phyloP scores from a whole-genome alignment of 2,113 vertebrate genomes.

The Murina feae region DNA sequence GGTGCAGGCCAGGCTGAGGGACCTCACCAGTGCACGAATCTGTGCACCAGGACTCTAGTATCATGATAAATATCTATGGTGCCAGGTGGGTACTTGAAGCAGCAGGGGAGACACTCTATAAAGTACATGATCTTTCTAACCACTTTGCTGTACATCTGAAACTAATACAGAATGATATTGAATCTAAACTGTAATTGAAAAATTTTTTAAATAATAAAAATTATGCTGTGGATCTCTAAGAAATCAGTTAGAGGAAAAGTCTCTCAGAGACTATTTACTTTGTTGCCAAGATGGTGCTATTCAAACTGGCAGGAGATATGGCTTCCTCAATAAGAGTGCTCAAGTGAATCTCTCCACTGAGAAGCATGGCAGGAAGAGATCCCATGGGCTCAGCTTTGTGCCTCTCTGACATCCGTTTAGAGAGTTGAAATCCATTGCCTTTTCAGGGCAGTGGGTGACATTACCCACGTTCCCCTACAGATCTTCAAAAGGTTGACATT shows the following conservation, averaged over 20 bases:
- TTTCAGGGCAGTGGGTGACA: constrained; percentile 53
- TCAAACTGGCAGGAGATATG: neutral
- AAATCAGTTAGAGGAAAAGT: neutral
- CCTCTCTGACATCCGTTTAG: constrained; percentile 44
- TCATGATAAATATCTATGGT: neutral
- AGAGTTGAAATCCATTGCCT: constrained; percentile 48
- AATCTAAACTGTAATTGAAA: neutral
- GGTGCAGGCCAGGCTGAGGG: no score
- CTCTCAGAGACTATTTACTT: neutral
- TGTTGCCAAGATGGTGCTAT: neutral
- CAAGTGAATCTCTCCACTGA: neutral
- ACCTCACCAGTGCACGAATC: no score
- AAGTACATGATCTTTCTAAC: neutral
- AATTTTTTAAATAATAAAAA: neutral
- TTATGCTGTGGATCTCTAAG: constrained; percentile 24
- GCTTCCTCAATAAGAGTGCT: neutral
- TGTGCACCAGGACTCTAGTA: neutral
- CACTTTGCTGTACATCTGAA: neutral
- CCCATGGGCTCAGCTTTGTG: constrained; percentile 3
- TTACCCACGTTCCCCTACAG: constrained; percentile 40
- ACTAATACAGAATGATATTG: neutral
- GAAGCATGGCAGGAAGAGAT: constrained; percentile 15
- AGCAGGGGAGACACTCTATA: neutral
- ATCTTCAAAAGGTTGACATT: constrained; percentile 68
- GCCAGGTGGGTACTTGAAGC: neutral